Evolutionary conservation across 1,140 invertebrate species (phyloP).

Genomic region (Tribolium madens): DNA sequence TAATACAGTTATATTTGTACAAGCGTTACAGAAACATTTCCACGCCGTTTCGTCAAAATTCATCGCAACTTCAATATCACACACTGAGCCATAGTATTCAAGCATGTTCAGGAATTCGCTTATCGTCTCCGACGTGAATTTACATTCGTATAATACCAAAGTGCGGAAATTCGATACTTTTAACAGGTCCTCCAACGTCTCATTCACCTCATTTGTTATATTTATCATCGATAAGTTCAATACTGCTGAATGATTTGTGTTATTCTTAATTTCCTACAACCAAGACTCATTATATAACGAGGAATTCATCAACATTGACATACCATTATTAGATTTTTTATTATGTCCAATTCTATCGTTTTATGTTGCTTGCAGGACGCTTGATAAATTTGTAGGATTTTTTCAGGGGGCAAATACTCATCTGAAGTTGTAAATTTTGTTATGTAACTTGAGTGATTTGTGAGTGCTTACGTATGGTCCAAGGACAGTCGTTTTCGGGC

Average conservation of each 20-base stretch:
- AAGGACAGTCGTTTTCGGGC: conserved; percentile 50
- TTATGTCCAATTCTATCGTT: conserved; percentile 59
- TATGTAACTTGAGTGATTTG: not conserved
- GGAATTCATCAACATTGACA: not conserved
- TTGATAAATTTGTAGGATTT: conserved; percentile 57
- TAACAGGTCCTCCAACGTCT: conserved; percentile 61
- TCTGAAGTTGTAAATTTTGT: conserved; percentile 35
- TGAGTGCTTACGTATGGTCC: conserved; percentile 53
- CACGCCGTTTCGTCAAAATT: conserved; percentile 59
- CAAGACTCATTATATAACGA: not conserved
- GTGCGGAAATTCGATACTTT: conserved; percentile 60
- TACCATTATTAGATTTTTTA: conserved; percentile 58
- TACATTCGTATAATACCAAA: conserved; percentile 58
- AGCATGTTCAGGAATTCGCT: conserved; percentile 61
- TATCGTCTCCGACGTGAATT: conserved; percentile 58
- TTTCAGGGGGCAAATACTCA: conserved; percentile 52
- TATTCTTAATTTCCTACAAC: conserved; percentile 60
- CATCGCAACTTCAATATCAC: conserved; percentile 58
- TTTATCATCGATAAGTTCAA: conserved; percentile 59
- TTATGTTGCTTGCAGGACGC: conserved; percentile 59
- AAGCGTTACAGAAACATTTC: conserved; percentile 58
- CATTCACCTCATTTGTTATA: conserved; percentile 59
- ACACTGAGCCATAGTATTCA: conserved; percentile 61
- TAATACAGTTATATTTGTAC: conserved; percentile 54
- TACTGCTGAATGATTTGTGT: conserved; percentile 60